These are phyloP conservation scores for Pseudeuparius sepicola DNA, from an alignment of 2,888 invertebrate genomes.

Conservation along the genomic window DNA sequence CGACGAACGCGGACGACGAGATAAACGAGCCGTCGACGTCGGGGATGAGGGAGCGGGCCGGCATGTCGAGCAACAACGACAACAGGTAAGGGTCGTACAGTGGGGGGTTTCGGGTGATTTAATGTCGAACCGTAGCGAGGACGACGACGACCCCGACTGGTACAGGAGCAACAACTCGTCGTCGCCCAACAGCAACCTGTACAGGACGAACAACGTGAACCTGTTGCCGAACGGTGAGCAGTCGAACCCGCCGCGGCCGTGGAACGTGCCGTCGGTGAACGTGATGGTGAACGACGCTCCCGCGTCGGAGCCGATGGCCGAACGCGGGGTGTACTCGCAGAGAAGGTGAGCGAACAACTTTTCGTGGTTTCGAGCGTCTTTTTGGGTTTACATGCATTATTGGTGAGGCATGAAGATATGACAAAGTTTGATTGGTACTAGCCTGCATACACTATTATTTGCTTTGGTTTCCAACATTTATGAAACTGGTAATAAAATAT, in stretches of 20 bases:
- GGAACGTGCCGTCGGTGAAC: constrained; percentile 40
- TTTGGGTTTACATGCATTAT: too few species aligned
- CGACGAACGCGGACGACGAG: constrained; percentile 19
- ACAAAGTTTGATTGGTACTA: too few species aligned
- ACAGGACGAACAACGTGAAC: constrained; percentile 27
- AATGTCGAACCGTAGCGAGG: too few species aligned
- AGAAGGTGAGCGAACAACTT: too few species aligned
- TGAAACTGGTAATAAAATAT: too few species aligned
- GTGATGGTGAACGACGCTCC: constrained; percentile 56
- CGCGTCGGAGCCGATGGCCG: constrained; percentile 38
- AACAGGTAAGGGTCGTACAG: constrained; percentile 15
- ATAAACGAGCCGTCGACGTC: constrained; percentile 17
- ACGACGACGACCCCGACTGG: constrained; percentile 21
- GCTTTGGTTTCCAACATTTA: too few species aligned
- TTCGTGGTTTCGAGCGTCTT: too few species aligned
- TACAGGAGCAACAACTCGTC: constrained; percentile 10
- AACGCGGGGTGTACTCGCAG: too few species aligned
- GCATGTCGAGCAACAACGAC: constrained; percentile 24
- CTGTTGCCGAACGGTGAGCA: constrained; percentile 17
- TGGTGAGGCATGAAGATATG: too few species aligned
- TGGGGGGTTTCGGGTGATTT: too few species aligned
- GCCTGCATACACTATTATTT: too few species aligned
- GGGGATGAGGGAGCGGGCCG: constrained; percentile 10
- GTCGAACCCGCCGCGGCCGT: constrained; percentile 19
- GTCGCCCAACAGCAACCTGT: constrained; percentile 20